These are phyloP conservation scores for Epirrhoe alternata DNA, from an alignment of 2,888 invertebrate genomes.

Conservation along the genomic window DNA sequence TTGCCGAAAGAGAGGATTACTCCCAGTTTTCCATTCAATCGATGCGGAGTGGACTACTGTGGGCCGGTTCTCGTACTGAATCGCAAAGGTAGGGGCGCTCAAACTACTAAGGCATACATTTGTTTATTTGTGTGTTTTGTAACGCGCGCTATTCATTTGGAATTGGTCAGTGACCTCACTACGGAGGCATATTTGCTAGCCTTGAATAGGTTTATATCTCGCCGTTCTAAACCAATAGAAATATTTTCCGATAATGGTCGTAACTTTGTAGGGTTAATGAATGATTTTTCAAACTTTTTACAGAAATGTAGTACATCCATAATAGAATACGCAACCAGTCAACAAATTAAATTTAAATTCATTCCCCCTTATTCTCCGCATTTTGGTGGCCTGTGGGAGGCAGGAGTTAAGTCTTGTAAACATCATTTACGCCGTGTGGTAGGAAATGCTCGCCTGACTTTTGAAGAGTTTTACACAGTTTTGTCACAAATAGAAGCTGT, in stretches of 20 bases:
- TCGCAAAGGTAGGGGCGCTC: too few species aligned
- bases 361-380: background rate
- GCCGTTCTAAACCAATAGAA: background rate
- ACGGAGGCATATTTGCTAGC: too few species aligned
- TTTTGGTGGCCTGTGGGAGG: slow-evolving; percentile 3
- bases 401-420: too few species aligned
- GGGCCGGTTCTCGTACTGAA: too few species aligned
- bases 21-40: too few species aligned
- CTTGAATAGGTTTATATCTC: slow-evolving; percentile 1
- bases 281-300: too few species aligned
- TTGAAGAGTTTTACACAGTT: slow-evolving; percentile 3
- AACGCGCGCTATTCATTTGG: background rate
- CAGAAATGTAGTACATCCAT: background rate
- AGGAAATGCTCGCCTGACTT: background rate
- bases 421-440: too few species aligned
- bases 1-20: too few species aligned
- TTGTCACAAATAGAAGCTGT: too few species aligned
- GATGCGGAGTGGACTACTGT: too few species aligned
- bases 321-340: background rate
- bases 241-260: slow-evolving; percentile 4
- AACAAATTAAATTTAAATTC: background rate
- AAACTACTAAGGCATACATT: too few species aligned
- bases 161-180: too few species aligned
- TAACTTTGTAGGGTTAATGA: slow-evolving; percentile 5
- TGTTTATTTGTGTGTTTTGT: slow-evolving; percentile 2